A percentile compares a stretch with the other conserved stretches of the same genome.
These are phyloP conservation scores for Phyto melanocephala DNA, from an alignment of 2,888 invertebrate species.

Conservation along the genomic window DNA sequence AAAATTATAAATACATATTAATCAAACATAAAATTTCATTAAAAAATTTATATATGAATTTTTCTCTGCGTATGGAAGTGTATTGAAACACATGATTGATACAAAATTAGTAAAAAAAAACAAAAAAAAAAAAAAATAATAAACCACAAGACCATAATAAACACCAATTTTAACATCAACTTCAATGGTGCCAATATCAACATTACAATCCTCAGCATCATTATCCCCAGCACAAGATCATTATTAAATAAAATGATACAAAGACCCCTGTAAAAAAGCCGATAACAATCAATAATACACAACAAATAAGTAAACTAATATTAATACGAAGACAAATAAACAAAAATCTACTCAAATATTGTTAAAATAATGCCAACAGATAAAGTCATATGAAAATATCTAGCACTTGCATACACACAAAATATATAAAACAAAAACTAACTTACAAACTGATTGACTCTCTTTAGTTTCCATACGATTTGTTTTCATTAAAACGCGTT, in stretches of 20 bases:
- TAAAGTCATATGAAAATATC: background rate
- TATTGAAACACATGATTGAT: background rate
- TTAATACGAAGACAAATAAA: background rate
- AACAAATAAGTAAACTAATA: background rate
- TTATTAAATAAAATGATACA: slow-evolving; percentile 6
- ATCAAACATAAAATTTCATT: too few species aligned
- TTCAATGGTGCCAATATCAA: background rate
- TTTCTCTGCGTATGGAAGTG: background rate
- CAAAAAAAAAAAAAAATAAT: background rate
- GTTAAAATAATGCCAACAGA: too few species aligned
- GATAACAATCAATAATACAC: slow-evolving; percentile 1
- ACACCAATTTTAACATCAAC: slow-evolving; percentile 15
- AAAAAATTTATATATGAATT: too few species aligned
- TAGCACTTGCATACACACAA: too few species aligned
- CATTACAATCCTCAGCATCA: background rate
- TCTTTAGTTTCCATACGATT: background rate
- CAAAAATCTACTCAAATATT: slow-evolving; percentile 8
- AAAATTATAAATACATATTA: too few species aligned
- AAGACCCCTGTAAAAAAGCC: slow-evolving; percentile 17
- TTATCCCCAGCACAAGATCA: background rate
- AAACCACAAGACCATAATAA: slow-evolving; percentile 5
- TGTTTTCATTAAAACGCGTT: slow-evolving; percentile 49
- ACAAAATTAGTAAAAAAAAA: too few species aligned
- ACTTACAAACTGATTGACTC: too few species aligned
- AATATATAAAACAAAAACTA: background rate